Conservation (phyloP, 2,797 vertebrate species). For the Acestrorhynchus altus region DNA sequence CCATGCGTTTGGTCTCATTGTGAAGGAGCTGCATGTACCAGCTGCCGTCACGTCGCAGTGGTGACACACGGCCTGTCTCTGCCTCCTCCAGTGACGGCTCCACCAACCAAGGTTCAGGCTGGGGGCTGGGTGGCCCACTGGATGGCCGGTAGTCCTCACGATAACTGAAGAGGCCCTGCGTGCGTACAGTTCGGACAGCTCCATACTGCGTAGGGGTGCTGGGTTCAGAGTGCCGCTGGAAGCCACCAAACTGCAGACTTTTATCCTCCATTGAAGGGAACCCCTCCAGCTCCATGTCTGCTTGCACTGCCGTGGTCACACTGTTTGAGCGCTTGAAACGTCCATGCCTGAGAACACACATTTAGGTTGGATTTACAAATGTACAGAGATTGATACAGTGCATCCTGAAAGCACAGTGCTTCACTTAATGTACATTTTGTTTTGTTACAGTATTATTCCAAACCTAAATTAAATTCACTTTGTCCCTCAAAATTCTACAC, state of each 20-base stretch:
- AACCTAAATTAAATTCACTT: no score
- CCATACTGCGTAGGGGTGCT: constrained; percentile 96
- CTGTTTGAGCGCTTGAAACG: constrained; percentile 98
- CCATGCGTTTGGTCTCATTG: constrained; percentile 93
- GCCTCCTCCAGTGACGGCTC: constrained; percentile 80
- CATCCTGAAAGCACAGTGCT: no score
- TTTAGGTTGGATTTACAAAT: neutral
- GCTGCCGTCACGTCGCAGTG: constrained; percentile 90
- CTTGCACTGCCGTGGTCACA: constrained; percentile 95
- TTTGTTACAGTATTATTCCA: no score
- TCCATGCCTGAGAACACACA: constrained; percentile 72
- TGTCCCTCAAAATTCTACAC: no score
- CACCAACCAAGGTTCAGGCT: constrained; percentile 72
- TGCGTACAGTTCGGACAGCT: constrained; percentile 93
- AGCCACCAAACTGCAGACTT: constrained; percentile 94
- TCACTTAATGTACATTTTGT: no score
- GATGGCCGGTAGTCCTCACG: constrained; percentile 93
- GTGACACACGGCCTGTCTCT: constrained; percentile 86
- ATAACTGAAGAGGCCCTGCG: constrained; percentile 98
- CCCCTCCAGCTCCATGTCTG: constrained; percentile 94
- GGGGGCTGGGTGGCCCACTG: constrained; percentile 85
- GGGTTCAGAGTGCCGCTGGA: constrained; percentile 96
- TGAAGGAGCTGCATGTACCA: constrained; percentile 98
- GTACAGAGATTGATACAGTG: no score
- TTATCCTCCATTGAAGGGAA: constrained; percentile 96